phyloP scores from a whole-genome alignment of 2,113 vertebrate genomes.

The Oophaga pumilio region DNA sequence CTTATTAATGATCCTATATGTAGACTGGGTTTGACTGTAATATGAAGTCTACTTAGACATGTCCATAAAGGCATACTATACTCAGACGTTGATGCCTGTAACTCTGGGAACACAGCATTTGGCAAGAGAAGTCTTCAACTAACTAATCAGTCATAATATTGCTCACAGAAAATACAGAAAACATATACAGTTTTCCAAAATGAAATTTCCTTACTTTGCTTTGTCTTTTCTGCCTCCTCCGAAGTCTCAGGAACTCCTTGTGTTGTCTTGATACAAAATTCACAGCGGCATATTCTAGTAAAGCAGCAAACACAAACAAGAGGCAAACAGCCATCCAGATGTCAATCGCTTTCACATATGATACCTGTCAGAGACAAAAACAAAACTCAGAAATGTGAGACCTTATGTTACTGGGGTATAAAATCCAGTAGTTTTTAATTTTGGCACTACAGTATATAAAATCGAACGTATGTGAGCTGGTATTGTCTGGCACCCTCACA shows the following conservation, averaged over 20 bases:
- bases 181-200: background rate
- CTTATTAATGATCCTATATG: too few species aligned
- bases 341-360: conserved; percentile 98
- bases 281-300: conserved; percentile 96
- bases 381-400: background rate
- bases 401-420: background rate
- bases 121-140: too few species aligned
- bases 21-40: too few species aligned
- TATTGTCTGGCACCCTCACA: too few species aligned
- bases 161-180: background rate
- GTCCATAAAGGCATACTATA: too few species aligned
- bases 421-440: background rate
- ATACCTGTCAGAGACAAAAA: conserved; percentile 79
- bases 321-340: conserved; percentile 99
- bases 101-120: too few species aligned
- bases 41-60: too few species aligned
- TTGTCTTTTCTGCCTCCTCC: conserved; percentile 87
- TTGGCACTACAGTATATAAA: too few species aligned
- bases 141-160: too few species aligned
- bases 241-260: conserved; percentile 95
- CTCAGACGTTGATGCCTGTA: too few species aligned
- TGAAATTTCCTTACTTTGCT: conserved; percentile 79
- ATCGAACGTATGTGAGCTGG: too few species aligned
- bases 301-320: conserved; percentile 95
- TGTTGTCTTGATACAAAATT: conserved; percentile 99